Conservation (phyloP, 1,140 invertebrate species). For the Danaus melanippus region DNA sequence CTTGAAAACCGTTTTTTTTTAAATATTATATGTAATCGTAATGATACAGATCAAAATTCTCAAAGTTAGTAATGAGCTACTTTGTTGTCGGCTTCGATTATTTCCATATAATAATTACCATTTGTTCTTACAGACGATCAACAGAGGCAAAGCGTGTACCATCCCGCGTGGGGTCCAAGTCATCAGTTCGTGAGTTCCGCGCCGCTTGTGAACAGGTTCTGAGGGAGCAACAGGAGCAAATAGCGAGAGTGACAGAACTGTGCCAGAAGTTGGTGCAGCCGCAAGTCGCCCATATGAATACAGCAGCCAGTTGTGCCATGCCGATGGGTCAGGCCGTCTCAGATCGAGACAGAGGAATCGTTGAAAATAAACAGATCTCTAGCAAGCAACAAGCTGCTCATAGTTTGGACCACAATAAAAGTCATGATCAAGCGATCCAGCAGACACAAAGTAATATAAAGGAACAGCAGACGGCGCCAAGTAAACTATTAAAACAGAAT, state of each 20-base stretch:
- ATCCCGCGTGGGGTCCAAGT: slow-evolving; percentile 12
- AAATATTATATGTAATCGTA: no score
- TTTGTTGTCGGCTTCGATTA: no score
- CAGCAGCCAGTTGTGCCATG: no score
- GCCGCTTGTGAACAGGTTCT: slow-evolving; percentile 41
- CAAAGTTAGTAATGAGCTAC: no score
- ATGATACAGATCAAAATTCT: no score
- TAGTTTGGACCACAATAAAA: not conserved
- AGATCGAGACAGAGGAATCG: not conserved
- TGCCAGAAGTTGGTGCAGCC: slow-evolving; percentile 38
- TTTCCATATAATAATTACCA: no score
- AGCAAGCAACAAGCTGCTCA: not conserved
- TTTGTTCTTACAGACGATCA: slow-evolving; percentile 9
- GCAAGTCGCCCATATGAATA: not conserved
- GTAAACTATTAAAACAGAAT: slow-evolving; percentile 1
- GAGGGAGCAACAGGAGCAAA: slow-evolving; percentile 48
- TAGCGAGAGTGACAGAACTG: slow-evolving; percentile 39
- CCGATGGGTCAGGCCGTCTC: not conserved
- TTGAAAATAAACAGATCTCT: slow-evolving; percentile 1
- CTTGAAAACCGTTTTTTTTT: no score
- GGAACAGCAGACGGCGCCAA: not conserved
- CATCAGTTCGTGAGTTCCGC: slow-evolving; percentile 38
- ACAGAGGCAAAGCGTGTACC: slow-evolving; percentile 6
- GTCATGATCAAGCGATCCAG: no score
- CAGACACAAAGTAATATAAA: not conserved